phyloP scores from a whole-genome alignment of 2,888 invertebrate genomes.

The Alloplasta piceator region DNA sequence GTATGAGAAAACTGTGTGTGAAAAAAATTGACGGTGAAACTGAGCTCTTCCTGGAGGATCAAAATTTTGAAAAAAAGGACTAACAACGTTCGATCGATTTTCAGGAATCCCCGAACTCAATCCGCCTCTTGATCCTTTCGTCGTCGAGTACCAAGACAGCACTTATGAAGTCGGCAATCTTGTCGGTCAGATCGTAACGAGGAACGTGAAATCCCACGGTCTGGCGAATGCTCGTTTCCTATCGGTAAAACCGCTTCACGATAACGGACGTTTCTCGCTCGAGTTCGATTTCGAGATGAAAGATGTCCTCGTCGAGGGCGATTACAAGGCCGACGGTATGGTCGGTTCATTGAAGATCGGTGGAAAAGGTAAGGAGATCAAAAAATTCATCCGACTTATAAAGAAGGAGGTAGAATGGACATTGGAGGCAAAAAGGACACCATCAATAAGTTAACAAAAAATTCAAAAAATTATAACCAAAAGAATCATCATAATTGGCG shows the following conservation, averaged over 20 bases:
- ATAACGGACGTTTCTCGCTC: conserved; percentile 85
- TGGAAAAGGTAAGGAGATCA: conserved; percentile 85
- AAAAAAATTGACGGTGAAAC: too few relatives aligned
- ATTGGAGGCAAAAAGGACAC: too few relatives aligned
- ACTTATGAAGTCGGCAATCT: conserved; percentile 82
- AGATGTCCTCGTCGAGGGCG: conserved; percentile 85
- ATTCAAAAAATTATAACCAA: background rate
- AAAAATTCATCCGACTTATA: background rate
- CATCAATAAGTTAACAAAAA: background rate
- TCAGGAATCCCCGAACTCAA: conserved; percentile 85
- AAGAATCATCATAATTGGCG: too few relatives aligned
- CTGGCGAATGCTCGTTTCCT: conserved; percentile 84
- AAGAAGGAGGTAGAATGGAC: too few relatives aligned
- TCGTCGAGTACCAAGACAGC: conserved; percentile 82
- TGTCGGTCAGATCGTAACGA: conserved; percentile 84
- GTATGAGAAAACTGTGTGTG: too few relatives aligned
- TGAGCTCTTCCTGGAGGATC: too few relatives aligned
- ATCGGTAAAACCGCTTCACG: conserved; percentile 85
- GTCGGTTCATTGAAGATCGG: conserved; percentile 86
- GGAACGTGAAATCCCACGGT: conserved; percentile 85
- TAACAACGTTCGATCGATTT: conserved; percentile 22
- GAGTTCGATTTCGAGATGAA: conserved; percentile 86
- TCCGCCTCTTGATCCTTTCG: conserved; percentile 85
- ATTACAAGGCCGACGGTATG: conserved; percentile 87
- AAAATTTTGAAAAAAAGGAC: conserved; percentile 4